Evolutionary conservation across 2,797 vertebrate genomes (phyloP).

Genomic region (Pipistrellus kuhlii): DNA sequence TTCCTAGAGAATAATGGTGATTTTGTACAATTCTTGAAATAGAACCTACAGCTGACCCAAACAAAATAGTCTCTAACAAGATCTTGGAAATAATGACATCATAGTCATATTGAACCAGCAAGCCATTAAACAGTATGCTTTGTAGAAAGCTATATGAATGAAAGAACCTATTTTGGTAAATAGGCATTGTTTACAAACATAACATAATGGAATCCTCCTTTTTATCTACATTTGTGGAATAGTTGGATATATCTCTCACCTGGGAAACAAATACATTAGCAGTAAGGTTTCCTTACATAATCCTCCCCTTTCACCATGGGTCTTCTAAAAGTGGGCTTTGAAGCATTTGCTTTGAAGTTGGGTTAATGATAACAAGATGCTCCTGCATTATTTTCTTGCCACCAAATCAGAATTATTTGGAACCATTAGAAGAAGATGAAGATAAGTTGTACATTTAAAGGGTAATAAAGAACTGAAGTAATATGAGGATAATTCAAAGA

Average conservation of each 20-base stretch:
- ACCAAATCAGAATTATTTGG: constrained; percentile 52
- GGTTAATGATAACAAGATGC: constrained; percentile 55
- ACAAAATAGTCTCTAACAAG: constrained; percentile 86
- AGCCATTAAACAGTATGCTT: constrained; percentile 85
- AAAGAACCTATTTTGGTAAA: constrained; percentile 79
- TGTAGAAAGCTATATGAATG: constrained; percentile 72
- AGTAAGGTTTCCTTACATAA: constrained; percentile 29
- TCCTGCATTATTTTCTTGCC: neutral
- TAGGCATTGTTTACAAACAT: constrained; percentile 86
- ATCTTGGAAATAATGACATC: constrained; percentile 88
- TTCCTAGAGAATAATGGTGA: constrained; percentile 83
- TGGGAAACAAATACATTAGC: constrained; percentile 50
- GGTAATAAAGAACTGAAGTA: constrained; percentile 16
- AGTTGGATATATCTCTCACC: neutral
- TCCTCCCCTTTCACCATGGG: neutral
- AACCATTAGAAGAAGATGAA: constrained; percentile 7
- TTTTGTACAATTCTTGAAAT: constrained; percentile 86
- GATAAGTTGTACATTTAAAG: constrained; percentile 21
- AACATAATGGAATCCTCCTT: constrained; percentile 53
- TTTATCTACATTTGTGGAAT: constrained; percentile 44
- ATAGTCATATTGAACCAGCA: constrained; percentile 85
- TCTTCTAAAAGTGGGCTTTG: constrained; percentile 43
- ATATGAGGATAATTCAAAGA: constrained; percentile 5
- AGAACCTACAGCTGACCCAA: constrained; percentile 80
- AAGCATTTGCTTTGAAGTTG: constrained; percentile 57